These are phyloP conservation scores for Sarcophaga carnaria DNA, from an alignment of 2,888 invertebrate species.

Conservation along the genomic window DNA sequence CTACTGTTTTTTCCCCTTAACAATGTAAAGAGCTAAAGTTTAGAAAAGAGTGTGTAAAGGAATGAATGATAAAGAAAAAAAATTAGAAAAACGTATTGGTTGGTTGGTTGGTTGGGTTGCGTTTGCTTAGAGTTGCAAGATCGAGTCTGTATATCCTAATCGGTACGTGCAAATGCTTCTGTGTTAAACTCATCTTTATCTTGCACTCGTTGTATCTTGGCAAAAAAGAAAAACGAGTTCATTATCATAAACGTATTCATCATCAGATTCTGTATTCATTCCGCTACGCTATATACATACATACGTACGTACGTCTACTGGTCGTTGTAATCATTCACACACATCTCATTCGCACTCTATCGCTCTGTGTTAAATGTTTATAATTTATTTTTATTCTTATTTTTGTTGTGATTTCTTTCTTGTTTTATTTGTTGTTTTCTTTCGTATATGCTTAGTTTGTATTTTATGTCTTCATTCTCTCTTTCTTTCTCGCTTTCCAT, in stretches of 20 bases:
- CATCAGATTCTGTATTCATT: conserved; percentile 19
- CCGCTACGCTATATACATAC: not conserved
- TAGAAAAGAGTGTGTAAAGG: conserved; percentile 10
- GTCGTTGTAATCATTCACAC: not conserved
- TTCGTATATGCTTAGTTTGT: conserved; percentile 4
- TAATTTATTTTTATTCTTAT: conserved; percentile 55
- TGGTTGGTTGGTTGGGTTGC: conserved; percentile 22
- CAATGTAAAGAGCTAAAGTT: conserved; percentile 8
- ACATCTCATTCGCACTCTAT: not conserved
- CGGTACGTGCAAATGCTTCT: conserved; percentile 65
- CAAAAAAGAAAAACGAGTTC: conserved; percentile 14
- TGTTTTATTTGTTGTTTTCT: conserved; percentile 43
- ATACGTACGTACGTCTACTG: not conserved
- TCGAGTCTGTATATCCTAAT: conserved; percentile 64
- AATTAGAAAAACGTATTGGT: conserved; percentile 13
- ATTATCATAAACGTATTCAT: conserved; percentile 27
- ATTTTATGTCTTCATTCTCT: conserved; percentile 23
- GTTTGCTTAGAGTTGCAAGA: conserved; percentile 37
- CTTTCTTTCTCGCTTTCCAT: conserved; percentile 6
- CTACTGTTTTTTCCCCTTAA: not conserved
- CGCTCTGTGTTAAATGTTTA: conserved; percentile 43
- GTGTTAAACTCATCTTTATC: conserved; percentile 62
- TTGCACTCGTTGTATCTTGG: conserved; percentile 34
- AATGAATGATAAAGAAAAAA: conserved; percentile 25
- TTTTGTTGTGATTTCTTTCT: too few species aligned